Base-by-base conservation (phyloP, 2,113 vertebrate species). In the Strigops habroptila region DNA sequence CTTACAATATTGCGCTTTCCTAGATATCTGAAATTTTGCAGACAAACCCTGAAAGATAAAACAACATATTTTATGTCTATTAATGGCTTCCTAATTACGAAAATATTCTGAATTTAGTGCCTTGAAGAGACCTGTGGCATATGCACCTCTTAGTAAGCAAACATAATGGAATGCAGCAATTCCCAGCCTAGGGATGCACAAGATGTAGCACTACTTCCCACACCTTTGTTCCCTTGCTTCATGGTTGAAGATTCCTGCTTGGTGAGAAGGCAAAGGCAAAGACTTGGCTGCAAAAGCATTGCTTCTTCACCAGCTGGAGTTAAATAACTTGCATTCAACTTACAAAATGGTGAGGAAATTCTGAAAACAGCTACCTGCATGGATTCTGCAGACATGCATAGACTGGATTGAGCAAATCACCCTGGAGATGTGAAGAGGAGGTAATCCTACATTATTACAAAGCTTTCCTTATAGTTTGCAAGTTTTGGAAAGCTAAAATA, bases 1-100 rank as follows among this genome's bases (percentile, higher is more conserved):
- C 99, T 99, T 95, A 99, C 98, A 90, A 99, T 99, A 96, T 99
- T 99, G 80, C 99, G 98, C 96, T 99, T 99, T 77, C 99, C 99
- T 24, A 99, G 97, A 78, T 99, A 99, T 91, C 99, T 98, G 97
- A 99, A 99, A 98, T 99, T 99, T 97, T 99, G 99, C 75, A 99
- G 98, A 97, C 99, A 99, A 80, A 99, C 98, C 86, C 99, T 99
- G 97, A 88, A 97, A 97, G 91, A 91, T 2, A 94, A 92, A 90
- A 59, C 49, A 82, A 53, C 17, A 82, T 4, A 44, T 49, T 90
- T 80, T 93, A 44, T 65, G 6, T 28, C 77, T 86, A 95, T 60
- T 85, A 62, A 91, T 27, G 17, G 6, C 6, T 63, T 90, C 7
- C 2, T 68, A 57, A 11, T 43, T 25, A 62, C 1, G 11, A 39